Percentiles rank a stretch among this genome's conserved stretches.
Evolutionary conservation across 2,888 invertebrate species (phyloP).

Genomic region (Thecophora atra): DNA sequence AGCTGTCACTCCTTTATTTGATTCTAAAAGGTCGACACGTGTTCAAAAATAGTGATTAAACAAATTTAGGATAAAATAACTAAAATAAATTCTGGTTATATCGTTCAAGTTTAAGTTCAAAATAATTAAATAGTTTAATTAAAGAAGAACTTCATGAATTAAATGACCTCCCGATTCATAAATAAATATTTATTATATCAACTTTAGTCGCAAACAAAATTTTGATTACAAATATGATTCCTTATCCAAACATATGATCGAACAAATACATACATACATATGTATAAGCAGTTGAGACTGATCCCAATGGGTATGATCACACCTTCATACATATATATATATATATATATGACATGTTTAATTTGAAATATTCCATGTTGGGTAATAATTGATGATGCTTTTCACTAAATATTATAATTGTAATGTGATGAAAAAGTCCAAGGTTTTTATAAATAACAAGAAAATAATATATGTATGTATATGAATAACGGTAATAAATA

Average conservation of each 20-base stretch:
- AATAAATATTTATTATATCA: slow-evolving; percentile 30
- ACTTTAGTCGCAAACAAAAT: not conserved
- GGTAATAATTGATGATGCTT: slow-evolving; percentile 2
- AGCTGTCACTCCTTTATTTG: too few relatives aligned
- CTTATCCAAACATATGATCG: not conserved
- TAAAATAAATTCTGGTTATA: too few relatives aligned
- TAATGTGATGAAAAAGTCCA: slow-evolving; percentile 25
- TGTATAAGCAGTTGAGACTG: not conserved
- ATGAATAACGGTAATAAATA: slow-evolving; percentile 36
- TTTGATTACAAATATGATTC: slow-evolving; percentile 15
- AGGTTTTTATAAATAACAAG: slow-evolving; percentile 29
- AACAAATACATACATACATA: slow-evolving; percentile 24
- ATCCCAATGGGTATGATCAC: too few relatives aligned
- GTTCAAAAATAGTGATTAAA: too few relatives aligned
- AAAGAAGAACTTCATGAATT: too few relatives aligned
- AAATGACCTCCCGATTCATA: too few relatives aligned
- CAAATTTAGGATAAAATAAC: too few relatives aligned
- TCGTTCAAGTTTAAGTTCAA: too few relatives aligned
- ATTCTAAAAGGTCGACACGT: too few relatives aligned
- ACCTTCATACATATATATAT: not conserved
- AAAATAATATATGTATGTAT: slow-evolving; percentile 24
- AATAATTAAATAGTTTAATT: too few relatives aligned
- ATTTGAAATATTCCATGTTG: not conserved
- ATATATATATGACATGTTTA: slow-evolving; percentile 1
- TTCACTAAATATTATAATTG: slow-evolving; percentile 8